Base-by-base conservation (phyloP, 1,140 invertebrate species). In the Cydia strobilella region DNA sequence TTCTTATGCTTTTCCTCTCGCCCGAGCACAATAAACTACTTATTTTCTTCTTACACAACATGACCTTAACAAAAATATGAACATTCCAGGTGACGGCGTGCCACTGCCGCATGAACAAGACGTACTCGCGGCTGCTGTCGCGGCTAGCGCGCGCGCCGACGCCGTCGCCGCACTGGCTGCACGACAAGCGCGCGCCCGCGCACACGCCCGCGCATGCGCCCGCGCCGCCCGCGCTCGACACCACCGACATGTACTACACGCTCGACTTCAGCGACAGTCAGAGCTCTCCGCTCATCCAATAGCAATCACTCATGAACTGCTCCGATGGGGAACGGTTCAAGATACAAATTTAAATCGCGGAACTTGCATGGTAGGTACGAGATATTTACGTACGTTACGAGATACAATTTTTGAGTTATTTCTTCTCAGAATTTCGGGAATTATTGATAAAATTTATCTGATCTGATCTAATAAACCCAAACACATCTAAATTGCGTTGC, bases 251-350 rank as follows among this genome's bases (percentile, higher is more conserved):
- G 95, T 96, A 95, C 89, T 96, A 95, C 91, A 95, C 95, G 35
- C 93, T 96, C 76, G 95, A 96, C 89, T 95, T 96, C 91, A 95
- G 95, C 84, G 95, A 96, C 90, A 95, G 94, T 80, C 95, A 95
- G 87, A 95, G 94, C 82, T 95, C 95, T 23, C 95, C 95, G 6
- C 93, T 96, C 79, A 96, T 96, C 82, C 95, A 95, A 94, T 96
- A 94, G 93, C 90, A 85, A 87, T 87, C 86, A 88, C 82, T 90
- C 48, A 69, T 78, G 87, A 86, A 90, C 88, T 87, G 86, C 86
- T 86, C 88, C 84, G 87, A 90, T 6, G 89, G 89, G 80, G 88
- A 91, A 84, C 85, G 86, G 87, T 92, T 91, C 89, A 87, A 87
- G 73, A 90, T 92, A 73, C 81, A 86, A 77, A 86, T 92, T 71